Evolutionary conservation across 2,797 vertebrate species (phyloP).

Genomic region (Enoplosus armatus): DNA sequence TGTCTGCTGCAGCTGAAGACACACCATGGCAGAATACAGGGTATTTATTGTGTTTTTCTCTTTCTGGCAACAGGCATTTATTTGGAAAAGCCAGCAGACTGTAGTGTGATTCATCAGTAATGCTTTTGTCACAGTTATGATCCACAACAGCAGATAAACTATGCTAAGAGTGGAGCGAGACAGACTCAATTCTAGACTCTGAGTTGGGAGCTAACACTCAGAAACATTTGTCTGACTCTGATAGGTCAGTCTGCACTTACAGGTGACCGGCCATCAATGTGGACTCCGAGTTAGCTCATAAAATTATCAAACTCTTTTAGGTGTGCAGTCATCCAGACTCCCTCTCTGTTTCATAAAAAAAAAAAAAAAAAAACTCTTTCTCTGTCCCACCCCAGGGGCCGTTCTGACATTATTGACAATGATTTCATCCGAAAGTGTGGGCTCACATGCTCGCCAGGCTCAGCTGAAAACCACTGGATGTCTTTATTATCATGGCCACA

Average conservation of each 20-base stretch:
- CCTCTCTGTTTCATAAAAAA: conserved; percentile 7
- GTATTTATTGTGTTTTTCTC: conserved; percentile 54
- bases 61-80: conserved; percentile 52
- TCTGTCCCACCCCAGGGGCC: background rate
- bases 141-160: conserved; percentile 44
- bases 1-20: conserved; percentile 36
- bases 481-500: conserved; percentile 18
- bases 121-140: conserved; percentile 59
- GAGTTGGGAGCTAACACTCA: conserved; percentile 17
- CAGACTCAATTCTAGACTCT: conserved; percentile 7
- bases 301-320: conserved; percentile 4
- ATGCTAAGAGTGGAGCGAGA: conserved; percentile 43
- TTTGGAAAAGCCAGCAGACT: conserved; percentile 50
- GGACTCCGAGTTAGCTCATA: background rate
- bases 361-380: background rate
- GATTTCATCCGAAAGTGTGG: conserved; percentile 54
- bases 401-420: conserved; percentile 41
- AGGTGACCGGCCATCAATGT: conserved; percentile 16
- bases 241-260: conserved; percentile 30
- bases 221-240: conserved; percentile 25
- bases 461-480: conserved; percentile 36
- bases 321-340: conserved; percentile 13
- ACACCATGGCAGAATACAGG: conserved; percentile 20
- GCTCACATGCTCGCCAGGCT: conserved; percentile 42
- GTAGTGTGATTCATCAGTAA: conserved; percentile 54